Evolutionary conservation across 2,888 invertebrate genomes (phyloP).

Genomic region (Danaus chrysippus): DNA sequence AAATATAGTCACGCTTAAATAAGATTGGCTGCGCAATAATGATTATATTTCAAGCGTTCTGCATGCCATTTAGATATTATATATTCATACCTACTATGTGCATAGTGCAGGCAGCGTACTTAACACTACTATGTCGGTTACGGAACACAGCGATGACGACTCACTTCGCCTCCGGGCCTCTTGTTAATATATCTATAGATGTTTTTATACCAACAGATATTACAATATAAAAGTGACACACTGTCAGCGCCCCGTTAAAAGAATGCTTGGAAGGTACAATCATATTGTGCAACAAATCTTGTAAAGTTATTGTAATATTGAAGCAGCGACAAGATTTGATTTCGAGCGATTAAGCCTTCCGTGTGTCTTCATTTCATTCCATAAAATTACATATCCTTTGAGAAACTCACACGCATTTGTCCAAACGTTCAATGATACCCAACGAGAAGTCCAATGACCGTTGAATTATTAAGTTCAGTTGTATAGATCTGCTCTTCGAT

Average conservation of each 20-base stretch:
- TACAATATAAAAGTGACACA: conserved; percentile 79
- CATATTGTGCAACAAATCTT: conserved; percentile 80
- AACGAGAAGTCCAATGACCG: conserved; percentile 9
- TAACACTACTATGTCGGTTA: conserved; percentile 73
- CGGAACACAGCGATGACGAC: conserved; percentile 63
- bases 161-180: conserved; percentile 46
- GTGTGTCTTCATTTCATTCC: conserved; percentile 72
- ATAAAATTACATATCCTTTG: conserved; percentile 57
- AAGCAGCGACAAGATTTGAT: conserved; percentile 74
- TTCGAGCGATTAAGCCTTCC: conserved; percentile 71
- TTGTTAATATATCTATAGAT: conserved; percentile 42
- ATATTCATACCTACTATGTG: conserved; percentile 77
- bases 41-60: conserved; percentile 80
- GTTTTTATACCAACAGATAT: conserved; percentile 39
- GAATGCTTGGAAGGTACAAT: conserved; percentile 77
- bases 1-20: conserved; percentile 79
- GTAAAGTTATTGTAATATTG: conserved; percentile 78
- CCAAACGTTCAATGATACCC: conserved; percentile 18
- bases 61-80: conserved; percentile 79
- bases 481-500: conserved; percentile 67
- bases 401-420: conserved; percentile 71
- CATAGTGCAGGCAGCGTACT: conserved; percentile 75
- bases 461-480: neutral
- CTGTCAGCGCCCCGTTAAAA: conserved; percentile 62
- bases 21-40: conserved; percentile 80